Evolutionary conservation across 2,888 invertebrate genomes (phyloP), one percentile per base, ranked within the genome.

Genomic region (Melieria omissa): DNA sequence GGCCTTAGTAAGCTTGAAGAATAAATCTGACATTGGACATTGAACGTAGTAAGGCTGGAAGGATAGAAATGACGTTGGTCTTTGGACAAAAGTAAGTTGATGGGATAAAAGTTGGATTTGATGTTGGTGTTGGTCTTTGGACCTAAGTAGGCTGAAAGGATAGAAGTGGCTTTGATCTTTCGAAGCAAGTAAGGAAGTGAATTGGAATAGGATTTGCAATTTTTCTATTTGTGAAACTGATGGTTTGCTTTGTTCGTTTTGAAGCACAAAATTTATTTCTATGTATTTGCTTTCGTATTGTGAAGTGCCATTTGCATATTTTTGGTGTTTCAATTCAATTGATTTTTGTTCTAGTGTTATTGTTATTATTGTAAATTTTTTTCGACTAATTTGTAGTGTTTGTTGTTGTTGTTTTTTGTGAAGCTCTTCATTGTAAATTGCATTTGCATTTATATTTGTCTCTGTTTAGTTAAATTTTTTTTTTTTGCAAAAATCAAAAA

Each of bases 191-290:
- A 29, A 29, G 29, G 29, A 29, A 29, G 29, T 29, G 29, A 29
- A 29, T 29, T 29, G 29, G 29, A 29, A 29, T 29, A 1, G 29
- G 29, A 29, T 29, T 49, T 49, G 7, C 0, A 60, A n/a, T 49
- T 12, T 49, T 45, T 57, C 8, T 65, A 9, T 8, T 14, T 8
- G 14, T 58, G 12, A 4, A 10, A 16, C 6, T 8, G 10, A 14
- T 58, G n/a, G 1, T 1, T 16, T 58, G 4, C 9, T 63, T 45
- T 79, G 77, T 77, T 81, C 80, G 76, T 79, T 81, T 79, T 81
- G 78, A 63, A 65, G 57, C 52, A 73, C 71, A 76, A 74, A 74
- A 57, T 67, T 73, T 66, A 49, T 76, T 70, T 58, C 58, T 70
- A 72, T 72, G 71, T 75, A 72, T 72, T 73, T 72, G 71, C 70